These are phyloP conservation scores for Hafferia zeledoni DNA, from an alignment of 2,797 vertebrate genomes.

Conservation along the genomic window DNA sequence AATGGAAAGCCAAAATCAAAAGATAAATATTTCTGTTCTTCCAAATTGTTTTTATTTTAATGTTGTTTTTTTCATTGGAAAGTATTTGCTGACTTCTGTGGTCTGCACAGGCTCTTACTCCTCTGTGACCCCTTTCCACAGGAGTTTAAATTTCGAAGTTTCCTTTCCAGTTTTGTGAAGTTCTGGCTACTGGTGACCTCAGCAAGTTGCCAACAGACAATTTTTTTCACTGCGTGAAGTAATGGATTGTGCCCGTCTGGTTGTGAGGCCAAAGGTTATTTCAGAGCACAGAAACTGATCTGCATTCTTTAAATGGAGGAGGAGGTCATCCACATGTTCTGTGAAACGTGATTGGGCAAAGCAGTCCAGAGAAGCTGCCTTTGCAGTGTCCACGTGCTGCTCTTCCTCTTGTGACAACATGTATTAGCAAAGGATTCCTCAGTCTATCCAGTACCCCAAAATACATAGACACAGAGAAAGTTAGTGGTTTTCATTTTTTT, in stretches of 20 bases:
- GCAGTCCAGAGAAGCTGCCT: neutral
- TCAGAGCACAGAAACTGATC: neutral
- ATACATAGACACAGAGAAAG: neutral
- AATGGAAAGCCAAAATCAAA: neutral
- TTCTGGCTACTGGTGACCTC: neutral
- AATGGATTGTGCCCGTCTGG: neutral
- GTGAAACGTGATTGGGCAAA: neutral
- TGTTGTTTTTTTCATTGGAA: neutral
- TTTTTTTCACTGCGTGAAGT: neutral
- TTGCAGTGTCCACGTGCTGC: neutral
- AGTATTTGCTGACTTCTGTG: neutral
- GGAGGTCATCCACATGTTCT: neutral
- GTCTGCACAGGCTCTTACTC: neutral
- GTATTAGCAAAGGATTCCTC: neutral
- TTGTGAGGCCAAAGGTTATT: constrained; percentile 8
- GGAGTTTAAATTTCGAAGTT: neutral
- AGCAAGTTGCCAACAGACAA: neutral
- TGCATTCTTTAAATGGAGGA: neutral
- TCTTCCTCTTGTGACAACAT: neutral
- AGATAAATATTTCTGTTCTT: neutral
- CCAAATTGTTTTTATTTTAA: neutral
- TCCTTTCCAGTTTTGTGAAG: neutral
- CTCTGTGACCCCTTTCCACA: neutral
- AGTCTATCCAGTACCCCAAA: neutral
- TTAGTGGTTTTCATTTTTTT: neutral